phyloP scores from a whole-genome alignment of 2,888 invertebrate genomes.

The Bellardia bayeri region DNA sequence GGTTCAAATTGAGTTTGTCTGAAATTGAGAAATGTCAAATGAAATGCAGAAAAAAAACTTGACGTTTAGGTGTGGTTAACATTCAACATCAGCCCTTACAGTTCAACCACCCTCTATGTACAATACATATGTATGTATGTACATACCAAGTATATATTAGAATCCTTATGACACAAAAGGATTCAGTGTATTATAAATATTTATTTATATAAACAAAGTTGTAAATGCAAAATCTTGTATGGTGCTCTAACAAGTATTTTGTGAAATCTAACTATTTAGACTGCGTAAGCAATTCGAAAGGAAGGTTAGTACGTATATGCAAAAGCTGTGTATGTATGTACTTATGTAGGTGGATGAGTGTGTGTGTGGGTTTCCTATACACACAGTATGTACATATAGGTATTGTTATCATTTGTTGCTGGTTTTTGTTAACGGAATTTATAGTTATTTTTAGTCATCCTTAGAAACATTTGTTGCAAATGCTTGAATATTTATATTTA shows the following conservation, averaged over 20 bases:
- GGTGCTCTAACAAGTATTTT: background rate
- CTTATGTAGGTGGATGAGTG: background rate
- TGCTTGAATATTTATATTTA: conserved; percentile 18
- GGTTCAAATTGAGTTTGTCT: too few relatives aligned
- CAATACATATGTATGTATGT: too few relatives aligned
- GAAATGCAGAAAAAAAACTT: too few relatives aligned
- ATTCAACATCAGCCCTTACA: too few relatives aligned
- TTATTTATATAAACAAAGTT: background rate
- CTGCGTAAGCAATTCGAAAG: background rate
- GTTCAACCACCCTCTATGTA: too few relatives aligned
- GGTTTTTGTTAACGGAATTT: background rate
- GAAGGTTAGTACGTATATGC: too few relatives aligned
- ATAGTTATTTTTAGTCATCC: conserved; percentile 1
- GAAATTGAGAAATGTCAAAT: too few relatives aligned
- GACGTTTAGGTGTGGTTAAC: too few relatives aligned
- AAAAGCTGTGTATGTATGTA: background rate
- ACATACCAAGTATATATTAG: too few relatives aligned
- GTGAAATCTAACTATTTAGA: background rate
- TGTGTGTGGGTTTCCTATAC: background rate
- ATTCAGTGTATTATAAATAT: background rate
- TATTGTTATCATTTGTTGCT: conserved; percentile 5
- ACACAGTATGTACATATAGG: background rate
- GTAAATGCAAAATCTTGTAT: background rate
- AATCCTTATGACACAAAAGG: too few relatives aligned
- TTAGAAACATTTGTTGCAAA: conserved; percentile 2